Evolutionary conservation across 2,888 invertebrate species (phyloP), one percentile per base, ranked within the genome.

Genomic region (Agrochola litura): DNA sequence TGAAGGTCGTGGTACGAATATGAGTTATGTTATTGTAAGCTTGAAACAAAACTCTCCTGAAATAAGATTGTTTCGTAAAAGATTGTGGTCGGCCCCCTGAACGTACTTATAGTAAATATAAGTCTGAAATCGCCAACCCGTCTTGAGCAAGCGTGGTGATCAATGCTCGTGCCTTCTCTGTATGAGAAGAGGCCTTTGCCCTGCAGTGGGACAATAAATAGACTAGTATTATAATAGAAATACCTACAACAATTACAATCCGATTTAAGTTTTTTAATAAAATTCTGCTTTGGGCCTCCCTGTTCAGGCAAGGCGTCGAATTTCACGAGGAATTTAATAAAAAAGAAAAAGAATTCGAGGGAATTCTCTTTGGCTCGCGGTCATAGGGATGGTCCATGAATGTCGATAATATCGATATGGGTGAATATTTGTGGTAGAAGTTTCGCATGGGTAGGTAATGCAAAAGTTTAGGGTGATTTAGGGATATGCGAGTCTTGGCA

Each of bases 271-370:
- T 77, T 82, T 79, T 77, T 69, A 72, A 77, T 79, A 63, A 79
- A 80, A 76, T 70, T 60, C 8, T 41, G 9, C 43, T 54, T 56
- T 37, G 19, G 41, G 9, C 30, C 43, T 63, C 14, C 19, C 25
- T 46, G 10, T 76, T 77, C 41, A n/a, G 69, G 19, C 30, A 63
- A 61, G 46, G 43, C 56, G 49, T 46, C 58, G 72, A 86, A 86
- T 77, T 85, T 81, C 82, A n/a, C 52, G 43, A 69, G 52, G 83
- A 86, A 88, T 88, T 82, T 83, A 85, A 86, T 86, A 88, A 80
- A 74, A 74, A 85, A 63, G 61, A 49, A 80, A 76, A 77, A 64
- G 66, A 70, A 65, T 68, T 58, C n/a, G 25, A 58, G 4, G 3
- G 54, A 54, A 82, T 82, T 82, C 41, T 68, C 41, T 54, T 8